phyloP scores from a whole-genome alignment of 2,888 invertebrate species.

The Limenitis arthemis region DNA sequence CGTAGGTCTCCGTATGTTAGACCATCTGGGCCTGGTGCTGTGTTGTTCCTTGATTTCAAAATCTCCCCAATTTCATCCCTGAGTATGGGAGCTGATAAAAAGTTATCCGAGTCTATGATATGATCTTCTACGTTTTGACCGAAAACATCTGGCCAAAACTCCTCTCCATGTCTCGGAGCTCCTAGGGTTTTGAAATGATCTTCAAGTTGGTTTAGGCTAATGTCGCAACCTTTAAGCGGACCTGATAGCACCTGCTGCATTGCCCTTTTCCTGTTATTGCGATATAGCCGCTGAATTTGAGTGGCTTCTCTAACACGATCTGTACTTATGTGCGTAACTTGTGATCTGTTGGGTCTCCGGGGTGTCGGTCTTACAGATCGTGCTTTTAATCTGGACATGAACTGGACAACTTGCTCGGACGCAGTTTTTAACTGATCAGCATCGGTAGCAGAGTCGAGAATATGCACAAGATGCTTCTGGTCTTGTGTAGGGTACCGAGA shows the following conservation, averaged over 20 bases:
- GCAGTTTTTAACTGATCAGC: too few relatives aligned
- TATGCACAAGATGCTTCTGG: too few relatives aligned
- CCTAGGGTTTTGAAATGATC: background rate
- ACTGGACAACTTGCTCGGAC: too few relatives aligned
- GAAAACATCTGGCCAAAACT: background rate
- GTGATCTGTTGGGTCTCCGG: background rate
- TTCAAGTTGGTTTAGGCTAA: too few relatives aligned
- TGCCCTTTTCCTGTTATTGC: background rate
- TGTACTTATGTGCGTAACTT: background rate
- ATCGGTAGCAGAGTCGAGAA: too few relatives aligned
- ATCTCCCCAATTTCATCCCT: conserved; percentile 31
- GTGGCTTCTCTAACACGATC: background rate
- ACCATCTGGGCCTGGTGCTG: background rate
- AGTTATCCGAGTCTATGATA: background rate
- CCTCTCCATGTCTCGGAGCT: background rate
- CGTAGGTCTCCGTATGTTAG: background rate
- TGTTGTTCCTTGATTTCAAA: conserved; percentile 28
- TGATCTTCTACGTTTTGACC: background rate
- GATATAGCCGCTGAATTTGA: too few relatives aligned
- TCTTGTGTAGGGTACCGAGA: too few relatives aligned
- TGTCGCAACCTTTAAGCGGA: background rate
- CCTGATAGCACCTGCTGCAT: background rate
- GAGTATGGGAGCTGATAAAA: too few relatives aligned
- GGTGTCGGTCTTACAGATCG: background rate
- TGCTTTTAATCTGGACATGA: background rate